Evolutionary conservation across 2,888 invertebrate species (phyloP), one percentile per base, ranked within the genome.

Genomic region (Oscheius sp.): DNA sequence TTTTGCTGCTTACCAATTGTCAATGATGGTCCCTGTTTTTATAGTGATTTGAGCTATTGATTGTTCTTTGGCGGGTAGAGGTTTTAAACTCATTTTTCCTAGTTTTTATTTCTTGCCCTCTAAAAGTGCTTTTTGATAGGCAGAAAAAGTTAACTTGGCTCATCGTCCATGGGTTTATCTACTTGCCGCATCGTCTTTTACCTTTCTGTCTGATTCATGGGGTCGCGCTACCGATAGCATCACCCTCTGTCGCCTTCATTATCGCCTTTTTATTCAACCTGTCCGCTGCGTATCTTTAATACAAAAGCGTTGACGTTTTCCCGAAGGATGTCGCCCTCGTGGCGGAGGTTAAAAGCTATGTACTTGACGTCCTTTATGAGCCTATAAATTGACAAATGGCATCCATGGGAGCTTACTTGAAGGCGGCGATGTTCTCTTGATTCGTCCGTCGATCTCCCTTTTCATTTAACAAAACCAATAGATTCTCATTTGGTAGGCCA

Each of bases 361-460:
- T 59, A 59, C 14, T 30, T 17, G 22, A 59, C 59, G 20, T 59
- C 59, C 28, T 59, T 59, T 26, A 47, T 59, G 44, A 59, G 28
- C 20, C 59, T 59, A 26, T 6, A 59, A 33, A 14, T 22, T 1
- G 24, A 3, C 4, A 4, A 22, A 14, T 17, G 20, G 20, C 3
- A 3, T 54, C 30, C 20, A 28, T 22, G 8, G 17, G 33, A 12
- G 22, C 17, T 45, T 49, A 67, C 67, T 57, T 67, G 33, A 67
- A 67, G 20, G 57, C 57, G 6, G 67, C 57, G 17, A 67, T 67
- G 17, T 47, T 59, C 17, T 51, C 67, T 20, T 49, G 38, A 59
- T 67, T 67, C 4, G 67, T 67, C 20, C 49, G 28, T 30, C 50
- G 33, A 6, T 67, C 67, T 57, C 67, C 67, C 28, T 59, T 67